A percentile compares a stretch with the other conserved stretches of the same genome.
Evolutionary conservation across 2,113 vertebrate species (phyloP).

Genomic region (Phrynosoma platyrhinos): DNA sequence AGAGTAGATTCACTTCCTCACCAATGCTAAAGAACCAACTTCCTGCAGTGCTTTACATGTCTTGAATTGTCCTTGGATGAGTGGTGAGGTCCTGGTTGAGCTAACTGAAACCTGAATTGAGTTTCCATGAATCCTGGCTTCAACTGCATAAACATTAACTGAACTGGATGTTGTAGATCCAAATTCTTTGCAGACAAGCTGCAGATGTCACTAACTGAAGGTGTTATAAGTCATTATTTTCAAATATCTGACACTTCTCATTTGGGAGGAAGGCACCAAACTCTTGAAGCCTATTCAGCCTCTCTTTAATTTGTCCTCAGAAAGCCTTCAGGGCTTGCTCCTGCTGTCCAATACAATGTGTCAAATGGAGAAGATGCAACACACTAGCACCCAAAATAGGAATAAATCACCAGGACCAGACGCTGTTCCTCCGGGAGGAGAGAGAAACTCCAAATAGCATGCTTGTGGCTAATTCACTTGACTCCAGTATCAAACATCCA

Average conservation of each 20-base stretch:
- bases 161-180: constrained; percentile 16
- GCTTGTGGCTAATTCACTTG: constrained; percentile 11
- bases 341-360: constrained; percentile 33
- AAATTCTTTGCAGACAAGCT: constrained; percentile 10
- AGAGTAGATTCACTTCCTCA: background rate
- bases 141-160: background rate
- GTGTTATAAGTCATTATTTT: constrained; percentile 31
- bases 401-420: background rate
- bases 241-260: constrained; percentile 36
- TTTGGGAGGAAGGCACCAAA: constrained; percentile 22
- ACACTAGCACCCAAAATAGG: constrained; percentile 2
- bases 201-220: background rate
- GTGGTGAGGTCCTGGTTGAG: no score
- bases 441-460: constrained; percentile 25
- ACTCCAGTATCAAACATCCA: constrained; percentile 3
- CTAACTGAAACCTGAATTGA: background rate
- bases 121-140: background rate
- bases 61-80: background rate
- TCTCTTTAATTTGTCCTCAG: constrained; percentile 35
- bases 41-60: background rate
- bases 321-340: constrained; percentile 52
- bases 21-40: background rate
- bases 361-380: constrained; percentile 6
- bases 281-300: constrained; percentile 13
- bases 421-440: constrained; percentile 7